phyloP scores from a whole-genome alignment of 2,888 invertebrate genomes.

The Amorpha juglandis region DNA sequence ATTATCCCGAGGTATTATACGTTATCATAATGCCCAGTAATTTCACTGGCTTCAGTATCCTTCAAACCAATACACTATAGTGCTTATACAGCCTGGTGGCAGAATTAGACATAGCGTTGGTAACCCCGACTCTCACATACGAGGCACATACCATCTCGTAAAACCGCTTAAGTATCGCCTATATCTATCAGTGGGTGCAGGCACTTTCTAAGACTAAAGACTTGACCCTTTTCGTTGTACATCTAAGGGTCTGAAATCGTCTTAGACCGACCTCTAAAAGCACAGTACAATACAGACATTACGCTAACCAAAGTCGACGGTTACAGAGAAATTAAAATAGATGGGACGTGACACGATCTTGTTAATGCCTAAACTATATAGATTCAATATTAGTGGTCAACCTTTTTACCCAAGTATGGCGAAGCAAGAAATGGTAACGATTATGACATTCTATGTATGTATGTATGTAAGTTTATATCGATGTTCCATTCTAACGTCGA shows the following conservation, averaged over 20 bases:
- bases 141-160: too few species aligned
- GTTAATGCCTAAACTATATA: background rate
- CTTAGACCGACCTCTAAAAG: slow-evolving; percentile 24
- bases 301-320: background rate
- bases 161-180: background rate
- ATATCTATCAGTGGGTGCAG: background rate
- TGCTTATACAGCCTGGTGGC: too few species aligned
- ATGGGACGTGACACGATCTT: background rate
- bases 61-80: too few species aligned
- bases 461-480: too few species aligned
- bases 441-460: too few species aligned
- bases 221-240: slow-evolving; percentile 19
- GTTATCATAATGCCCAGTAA: too few species aligned
- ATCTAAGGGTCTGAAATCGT: slow-evolving; percentile 20
- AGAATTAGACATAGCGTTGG: too few species aligned
- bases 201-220: background rate
- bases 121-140: too few species aligned
- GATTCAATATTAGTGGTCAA: background rate
- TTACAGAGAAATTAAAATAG: slow-evolving; percentile 10
- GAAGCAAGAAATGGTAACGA: too few species aligned
- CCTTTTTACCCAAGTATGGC: background rate
- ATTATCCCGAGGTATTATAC: too few species aligned
- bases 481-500: too few species aligned
- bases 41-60: too few species aligned
- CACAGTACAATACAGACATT: slow-evolving; percentile 19